These are phyloP conservation scores for Cephus rjabovi DNA, from an alignment of 2,888 invertebrate species.

Conservation along the genomic window DNA sequence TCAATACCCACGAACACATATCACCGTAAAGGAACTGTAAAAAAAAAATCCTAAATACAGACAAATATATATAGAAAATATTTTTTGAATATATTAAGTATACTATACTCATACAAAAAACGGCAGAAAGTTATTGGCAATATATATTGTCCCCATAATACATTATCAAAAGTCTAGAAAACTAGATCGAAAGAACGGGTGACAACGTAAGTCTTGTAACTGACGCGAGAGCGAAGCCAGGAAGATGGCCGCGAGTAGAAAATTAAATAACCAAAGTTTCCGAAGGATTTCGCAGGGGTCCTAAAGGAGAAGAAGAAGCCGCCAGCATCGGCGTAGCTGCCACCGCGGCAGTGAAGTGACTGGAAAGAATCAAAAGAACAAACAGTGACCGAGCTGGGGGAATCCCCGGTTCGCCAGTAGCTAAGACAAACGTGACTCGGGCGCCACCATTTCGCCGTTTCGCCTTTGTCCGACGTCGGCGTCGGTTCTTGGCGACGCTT, in stretches of 20 bases:
- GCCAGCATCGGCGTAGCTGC: slow-evolving; percentile 12
- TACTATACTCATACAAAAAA: too few species aligned
- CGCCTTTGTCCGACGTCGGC: slow-evolving; percentile 40
- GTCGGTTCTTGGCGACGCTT: slow-evolving; percentile 50
- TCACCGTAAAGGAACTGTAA: too few species aligned
- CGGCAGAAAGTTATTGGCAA: too few species aligned
- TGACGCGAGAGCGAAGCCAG: neutral
- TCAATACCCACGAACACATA: too few species aligned
- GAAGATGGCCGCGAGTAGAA: slow-evolving; percentile 30
- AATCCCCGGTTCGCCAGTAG: slow-evolving; percentile 43
- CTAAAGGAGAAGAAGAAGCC: slow-evolving; percentile 30
- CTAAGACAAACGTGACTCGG: slow-evolving; percentile 61
- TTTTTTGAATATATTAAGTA: too few species aligned
- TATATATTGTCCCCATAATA: too few species aligned
- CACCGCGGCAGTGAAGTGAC: slow-evolving; percentile 41
- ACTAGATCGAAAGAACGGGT: too few species aligned
- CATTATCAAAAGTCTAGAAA: too few species aligned
- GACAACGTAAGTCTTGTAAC: neutral
- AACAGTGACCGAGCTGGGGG: slow-evolving; percentile 40
- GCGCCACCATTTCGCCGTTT: slow-evolving; percentile 46
- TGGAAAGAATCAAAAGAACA: slow-evolving; percentile 60
- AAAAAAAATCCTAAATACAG: too few species aligned
- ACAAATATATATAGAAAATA: too few species aligned
- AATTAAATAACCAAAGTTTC: slow-evolving; percentile 63
- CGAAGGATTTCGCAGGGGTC: slow-evolving; percentile 36